These are phyloP conservation scores for Drosophila kepulauana DNA, from an alignment of 1,140 invertebrate genomes.

Conservation along the genomic window DNA sequence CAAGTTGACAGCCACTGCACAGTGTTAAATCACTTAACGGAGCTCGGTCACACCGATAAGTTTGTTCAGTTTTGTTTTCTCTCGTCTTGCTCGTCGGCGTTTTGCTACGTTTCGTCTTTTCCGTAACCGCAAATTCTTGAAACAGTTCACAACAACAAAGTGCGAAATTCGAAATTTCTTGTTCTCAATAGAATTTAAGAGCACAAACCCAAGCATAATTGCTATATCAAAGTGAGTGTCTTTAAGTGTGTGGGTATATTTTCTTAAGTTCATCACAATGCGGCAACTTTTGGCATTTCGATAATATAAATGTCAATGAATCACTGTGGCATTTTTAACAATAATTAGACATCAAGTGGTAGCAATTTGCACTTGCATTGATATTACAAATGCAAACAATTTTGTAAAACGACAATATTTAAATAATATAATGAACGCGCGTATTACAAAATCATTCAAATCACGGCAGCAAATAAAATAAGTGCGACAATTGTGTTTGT, in stretches of 20 bases:
- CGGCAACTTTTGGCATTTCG: slow-evolving; percentile 56
- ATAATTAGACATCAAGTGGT: slow-evolving; percentile 25
- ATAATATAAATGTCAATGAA: slow-evolving; percentile 67
- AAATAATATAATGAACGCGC: slow-evolving; percentile 68
- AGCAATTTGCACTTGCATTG: slow-evolving; percentile 15
- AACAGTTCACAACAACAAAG: slow-evolving; percentile 50
- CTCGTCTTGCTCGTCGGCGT: slow-evolving; percentile 50
- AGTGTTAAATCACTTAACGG: slow-evolving; percentile 14
- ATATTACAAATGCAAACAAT: slow-evolving; percentile 17
- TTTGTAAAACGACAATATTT: slow-evolving; percentile 29
- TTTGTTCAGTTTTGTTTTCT: slow-evolving; percentile 54
- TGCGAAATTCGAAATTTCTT: slow-evolving; percentile 53
- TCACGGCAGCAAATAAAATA: slow-evolving; percentile 78
- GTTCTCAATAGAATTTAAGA: slow-evolving; percentile 42
- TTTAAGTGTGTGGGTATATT: slow-evolving; percentile 39
- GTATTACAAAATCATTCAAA: slow-evolving; percentile 83
- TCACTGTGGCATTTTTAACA: slow-evolving; percentile 46
- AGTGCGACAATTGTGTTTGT: slow-evolving; percentile 68
- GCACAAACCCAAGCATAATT: slow-evolving; percentile 43
- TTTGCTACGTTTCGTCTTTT: slow-evolving; percentile 55
- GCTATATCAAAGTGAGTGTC: slow-evolving; percentile 58
- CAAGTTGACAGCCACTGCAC: neutral
- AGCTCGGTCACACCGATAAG: slow-evolving; percentile 34
- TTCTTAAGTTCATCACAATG: slow-evolving; percentile 45
- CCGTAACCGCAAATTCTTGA: slow-evolving; percentile 48